Conservation (phyloP, 2,888 invertebrate genomes). For the Oscheius sp. region DNA sequence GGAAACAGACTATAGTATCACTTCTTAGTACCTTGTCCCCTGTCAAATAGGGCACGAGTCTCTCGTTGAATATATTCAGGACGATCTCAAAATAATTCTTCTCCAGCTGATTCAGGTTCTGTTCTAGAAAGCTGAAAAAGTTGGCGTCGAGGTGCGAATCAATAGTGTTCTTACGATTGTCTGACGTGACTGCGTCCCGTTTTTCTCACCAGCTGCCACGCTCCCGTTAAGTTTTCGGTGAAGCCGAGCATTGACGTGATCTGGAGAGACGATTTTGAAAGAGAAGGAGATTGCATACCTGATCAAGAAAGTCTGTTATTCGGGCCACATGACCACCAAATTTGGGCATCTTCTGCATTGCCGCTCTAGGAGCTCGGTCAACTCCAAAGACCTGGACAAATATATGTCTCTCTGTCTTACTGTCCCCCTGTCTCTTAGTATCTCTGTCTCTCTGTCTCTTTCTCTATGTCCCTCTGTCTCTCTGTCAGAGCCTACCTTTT, state of each 20-base stretch:
- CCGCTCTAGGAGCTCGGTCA: conserved; percentile 69
- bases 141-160: background rate
- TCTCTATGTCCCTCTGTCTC: no score
- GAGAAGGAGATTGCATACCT: conserved; percentile 47
- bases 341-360: conserved; percentile 72
- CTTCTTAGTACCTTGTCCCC: conserved; percentile 63
- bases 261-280: conserved; percentile 41
- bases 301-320: conserved; percentile 70
- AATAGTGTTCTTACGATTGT: conserved; percentile 41
- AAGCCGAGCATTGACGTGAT: conserved; percentile 71
- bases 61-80: conserved; percentile 62
- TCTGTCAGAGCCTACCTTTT: conserved; percentile 47
- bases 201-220: conserved; percentile 72
- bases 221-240: conserved; percentile 71
- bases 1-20: no score
- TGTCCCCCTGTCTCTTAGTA: no score
- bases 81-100: conserved; percentile 72
- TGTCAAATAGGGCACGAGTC: conserved; percentile 68
- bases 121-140: conserved; percentile 65
- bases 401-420: background rate
- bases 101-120: conserved; percentile 70
- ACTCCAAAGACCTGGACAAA: conserved; percentile 68
- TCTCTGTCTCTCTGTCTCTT: no score
- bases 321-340: conserved; percentile 71
- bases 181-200: conserved; percentile 67